These are phyloP conservation scores for Struthidea cinerea DNA, from an alignment of 2,113 vertebrate genomes.

Conservation along the genomic window DNA sequence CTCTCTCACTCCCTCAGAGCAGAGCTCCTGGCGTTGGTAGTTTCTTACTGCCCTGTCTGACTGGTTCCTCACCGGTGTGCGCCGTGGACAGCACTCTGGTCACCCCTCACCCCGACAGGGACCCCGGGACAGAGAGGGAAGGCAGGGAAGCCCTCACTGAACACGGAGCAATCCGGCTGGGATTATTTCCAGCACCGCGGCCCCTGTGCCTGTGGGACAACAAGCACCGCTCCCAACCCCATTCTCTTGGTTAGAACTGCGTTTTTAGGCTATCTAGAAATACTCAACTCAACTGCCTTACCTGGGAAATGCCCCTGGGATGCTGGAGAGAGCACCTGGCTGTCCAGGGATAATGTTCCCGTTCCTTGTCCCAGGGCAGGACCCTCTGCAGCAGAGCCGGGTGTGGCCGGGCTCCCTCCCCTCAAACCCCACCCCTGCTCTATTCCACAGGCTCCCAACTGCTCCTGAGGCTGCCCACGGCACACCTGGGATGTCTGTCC, in stretches of 20 bases:
- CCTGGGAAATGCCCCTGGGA: background rate
- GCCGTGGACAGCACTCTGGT: rapidly evolving
- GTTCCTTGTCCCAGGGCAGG: background rate
- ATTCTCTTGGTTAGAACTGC: rapidly evolving
- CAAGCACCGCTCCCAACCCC: rapidly evolving
- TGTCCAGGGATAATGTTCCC: rapidly evolving
- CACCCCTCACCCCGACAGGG: background rate
- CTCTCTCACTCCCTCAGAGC: background rate
- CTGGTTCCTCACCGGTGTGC: rapidly evolving
- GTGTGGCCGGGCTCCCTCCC: background rate
- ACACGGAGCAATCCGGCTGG: rapidly evolving
- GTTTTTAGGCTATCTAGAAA: background rate
- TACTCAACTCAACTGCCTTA: rapidly evolving
- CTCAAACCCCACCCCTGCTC: background rate
- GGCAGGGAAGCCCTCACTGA: rapidly evolving
- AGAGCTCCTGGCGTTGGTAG: background rate
- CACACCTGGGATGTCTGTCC: rapidly evolving
- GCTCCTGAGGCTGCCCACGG: rapidly evolving
- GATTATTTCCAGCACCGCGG: rapidly evolving
- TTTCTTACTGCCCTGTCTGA: background rate
- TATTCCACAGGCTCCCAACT: rapidly evolving
- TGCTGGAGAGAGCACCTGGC: background rate
- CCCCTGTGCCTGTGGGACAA: rapidly evolving
- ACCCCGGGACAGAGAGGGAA: background rate
- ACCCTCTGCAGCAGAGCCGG: background rate